Evolutionary conservation across 2,888 invertebrate genomes (phyloP), one percentile per base, ranked within the genome.

Genomic region (Catocala nupta): DNA sequence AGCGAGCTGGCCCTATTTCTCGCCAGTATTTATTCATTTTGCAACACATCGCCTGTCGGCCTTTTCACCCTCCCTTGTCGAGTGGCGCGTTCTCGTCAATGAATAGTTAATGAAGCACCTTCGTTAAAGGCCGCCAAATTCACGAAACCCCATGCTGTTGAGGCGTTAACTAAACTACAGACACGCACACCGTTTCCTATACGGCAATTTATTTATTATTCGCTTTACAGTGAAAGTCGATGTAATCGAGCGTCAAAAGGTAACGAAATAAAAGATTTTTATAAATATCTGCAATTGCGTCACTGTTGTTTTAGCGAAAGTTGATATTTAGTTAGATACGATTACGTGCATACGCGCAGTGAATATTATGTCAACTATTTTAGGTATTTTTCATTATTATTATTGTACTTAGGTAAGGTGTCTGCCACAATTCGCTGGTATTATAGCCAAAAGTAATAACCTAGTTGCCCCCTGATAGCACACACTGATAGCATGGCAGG

Each of bases 21-120:
- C 89, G 90, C 90, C 90, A 87, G 88, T 89, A 90, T 92, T 93
- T 94, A 94, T 93, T 90, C 92, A 93, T 93, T 94, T 93, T 86
- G 93, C 93, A 93, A 94, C 90, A 92, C 91, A 91, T 90, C 84
- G 88, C 87, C 88, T 86, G 91, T 85, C 90, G 85, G 90, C 88
- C 90, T 89, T 88, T 88, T 88, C 90, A 88, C 90, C 91, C 89
- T 85, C 83, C 86, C 85, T 72, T 80, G 84, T 80, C 86, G 84
- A 81, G 86, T 86, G 85, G 87, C 90, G 86, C 87, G 87, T 88
- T 85, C 88, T 88, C 84, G 80, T 83, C 90, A 82, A 91, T 93
- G 91, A 91, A 93, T 93, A 83, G 66, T 85, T 94, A 89, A 94
- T 91, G 88, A 90, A 85, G 78, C 77, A 78, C 82, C 83, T 87